These are phyloP conservation scores for Andrena hattorfiana DNA, from an alignment of 2,888 invertebrate species.

Conservation along the genomic window DNA sequence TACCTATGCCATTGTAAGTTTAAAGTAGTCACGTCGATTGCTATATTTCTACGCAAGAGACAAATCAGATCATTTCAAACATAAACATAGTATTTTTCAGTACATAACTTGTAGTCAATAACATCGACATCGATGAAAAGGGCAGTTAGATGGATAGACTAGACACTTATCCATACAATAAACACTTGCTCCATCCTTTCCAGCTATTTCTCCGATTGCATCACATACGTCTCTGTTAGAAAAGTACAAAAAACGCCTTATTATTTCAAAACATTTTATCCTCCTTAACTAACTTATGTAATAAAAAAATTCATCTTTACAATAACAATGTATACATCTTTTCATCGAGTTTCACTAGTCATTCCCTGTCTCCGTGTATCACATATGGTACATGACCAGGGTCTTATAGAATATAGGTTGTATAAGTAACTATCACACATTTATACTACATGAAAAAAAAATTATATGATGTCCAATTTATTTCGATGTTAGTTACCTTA, in stretches of 20 bases:
- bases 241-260: slow-evolving; percentile 29
- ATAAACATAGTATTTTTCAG: neutral
- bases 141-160: slow-evolving; percentile 91
- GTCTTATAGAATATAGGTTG: no score
- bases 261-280: neutral
- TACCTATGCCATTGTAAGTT: neutral
- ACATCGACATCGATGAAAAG: slow-evolving; percentile 90
- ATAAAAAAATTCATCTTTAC: no score
- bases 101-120: slow-evolving; percentile 84
- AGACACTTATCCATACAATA: slow-evolving; percentile 95
- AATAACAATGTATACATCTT: neutral
- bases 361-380: no score
- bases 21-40: neutral
- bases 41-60: neutral
- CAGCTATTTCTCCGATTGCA: slow-evolving; percentile 91
- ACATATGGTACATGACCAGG: no score
- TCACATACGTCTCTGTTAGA: slow-evolving; percentile 91
- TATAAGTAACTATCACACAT: no score
- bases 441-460: no score
- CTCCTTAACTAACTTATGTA: neutral
- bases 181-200: slow-evolving; percentile 91
- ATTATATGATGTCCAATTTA: no score
- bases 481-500: no score
- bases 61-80: neutral
- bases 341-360: neutral